These are phyloP conservation scores for Ectemnius continuus DNA, from an alignment of 2,888 invertebrate genomes.

Conservation along the genomic window DNA sequence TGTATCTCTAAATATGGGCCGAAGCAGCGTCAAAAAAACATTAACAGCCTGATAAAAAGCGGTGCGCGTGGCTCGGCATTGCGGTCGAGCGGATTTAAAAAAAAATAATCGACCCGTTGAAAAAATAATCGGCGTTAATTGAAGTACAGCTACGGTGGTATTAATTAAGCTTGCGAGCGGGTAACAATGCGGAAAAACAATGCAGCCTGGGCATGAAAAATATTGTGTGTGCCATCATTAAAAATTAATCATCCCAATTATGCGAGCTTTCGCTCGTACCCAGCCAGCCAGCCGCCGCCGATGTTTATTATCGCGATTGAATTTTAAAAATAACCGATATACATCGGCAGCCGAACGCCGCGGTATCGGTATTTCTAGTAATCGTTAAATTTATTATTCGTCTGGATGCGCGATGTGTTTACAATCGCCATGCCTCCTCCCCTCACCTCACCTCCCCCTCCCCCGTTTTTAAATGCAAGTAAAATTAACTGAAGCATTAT, in stretches of 20 bases:
- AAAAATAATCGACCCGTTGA: too few species aligned
- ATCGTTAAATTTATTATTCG: slow-evolving; percentile 6
- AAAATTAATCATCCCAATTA: slow-evolving; percentile 57
- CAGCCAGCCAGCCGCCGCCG: slow-evolving; percentile 8
- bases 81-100: slow-evolving; percentile 8
- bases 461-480: background rate
- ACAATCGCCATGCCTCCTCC: background rate
- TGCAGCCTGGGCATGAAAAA: slow-evolving; percentile 31
- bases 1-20: slow-evolving; percentile 39
- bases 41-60: slow-evolving; percentile 47
- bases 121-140: slow-evolving; percentile 55
- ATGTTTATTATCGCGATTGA: slow-evolving; percentile 45
- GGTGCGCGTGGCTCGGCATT: slow-evolving; percentile 5
- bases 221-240: slow-evolving; percentile 41
- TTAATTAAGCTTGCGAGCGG: slow-evolving; percentile 19
- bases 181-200: slow-evolving; percentile 50
- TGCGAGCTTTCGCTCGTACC: slow-evolving; percentile 34
- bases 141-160: slow-evolving; percentile 30
- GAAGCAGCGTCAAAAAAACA: slow-evolving; percentile 40
- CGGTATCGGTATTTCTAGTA: background rate
- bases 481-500: slow-evolving; percentile 1
- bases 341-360: background rate
- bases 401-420: slow-evolving; percentile 1
- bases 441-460: background rate
- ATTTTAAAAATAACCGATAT: slow-evolving; percentile 36